These are phyloP conservation scores for Onychostoma macrolepis DNA, from an alignment of 2,113 vertebrate genomes.

Conservation along the genomic window DNA sequence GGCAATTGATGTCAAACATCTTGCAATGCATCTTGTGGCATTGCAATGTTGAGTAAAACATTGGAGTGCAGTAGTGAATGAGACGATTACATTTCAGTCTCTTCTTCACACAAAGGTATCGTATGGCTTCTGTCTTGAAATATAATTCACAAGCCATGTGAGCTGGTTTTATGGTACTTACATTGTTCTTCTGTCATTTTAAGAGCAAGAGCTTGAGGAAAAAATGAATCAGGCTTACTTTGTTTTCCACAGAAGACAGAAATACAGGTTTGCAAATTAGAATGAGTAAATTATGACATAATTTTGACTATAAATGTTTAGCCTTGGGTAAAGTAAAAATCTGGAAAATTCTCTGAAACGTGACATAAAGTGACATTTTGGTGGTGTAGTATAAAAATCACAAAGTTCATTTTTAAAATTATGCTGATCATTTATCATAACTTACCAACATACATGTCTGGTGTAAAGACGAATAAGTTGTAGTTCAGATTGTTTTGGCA, in stretches of 20 bases:
- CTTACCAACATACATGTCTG: not conserved
- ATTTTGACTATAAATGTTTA: not conserved
- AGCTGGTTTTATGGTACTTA: not conserved
- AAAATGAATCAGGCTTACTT: not conserved
- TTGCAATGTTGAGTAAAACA: not conserved
- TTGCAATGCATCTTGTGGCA: not conserved
- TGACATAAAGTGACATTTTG: not conserved
- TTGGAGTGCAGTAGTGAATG: not conserved
- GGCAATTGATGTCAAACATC: not conserved
- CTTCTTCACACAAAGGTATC: not conserved
- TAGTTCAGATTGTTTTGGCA: conserved; percentile 1
- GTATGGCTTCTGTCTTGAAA: not conserved
- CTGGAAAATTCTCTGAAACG: not conserved
- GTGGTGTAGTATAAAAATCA: not conserved
- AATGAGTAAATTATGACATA: not conserved
- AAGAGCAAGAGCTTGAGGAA: not conserved
- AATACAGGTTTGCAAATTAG: not conserved
- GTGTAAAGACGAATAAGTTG: not conserved
- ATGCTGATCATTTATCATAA: not conserved
- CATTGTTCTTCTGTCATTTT: not conserved
- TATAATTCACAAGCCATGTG: not conserved
- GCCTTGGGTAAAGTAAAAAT: not conserved
- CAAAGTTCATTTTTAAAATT: not conserved
- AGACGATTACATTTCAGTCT: not conserved
- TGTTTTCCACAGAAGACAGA: not conserved